Evolutionary conservation across 2,888 invertebrate species (phyloP).

Genomic region (Agrenia bidenticulata): DNA sequence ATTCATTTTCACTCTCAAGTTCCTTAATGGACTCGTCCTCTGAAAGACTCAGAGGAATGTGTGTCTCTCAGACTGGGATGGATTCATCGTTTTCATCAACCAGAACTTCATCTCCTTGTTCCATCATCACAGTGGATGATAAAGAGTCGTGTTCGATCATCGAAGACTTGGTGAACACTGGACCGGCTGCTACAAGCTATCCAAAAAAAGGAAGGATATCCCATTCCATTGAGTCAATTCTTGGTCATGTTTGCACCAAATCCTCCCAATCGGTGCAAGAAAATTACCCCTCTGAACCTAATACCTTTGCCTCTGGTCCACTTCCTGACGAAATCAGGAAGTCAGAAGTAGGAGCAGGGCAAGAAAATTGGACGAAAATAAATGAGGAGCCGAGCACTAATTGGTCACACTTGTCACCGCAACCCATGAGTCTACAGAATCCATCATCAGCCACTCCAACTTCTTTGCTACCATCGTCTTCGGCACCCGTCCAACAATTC

Average conservation of each 20-base stretch:
- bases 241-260: not conserved
- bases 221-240: conserved; percentile 6
- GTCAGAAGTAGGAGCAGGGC: not conserved
- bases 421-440: conserved; percentile 16
- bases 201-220: not conserved
- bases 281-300: not conserved
- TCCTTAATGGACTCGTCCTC: too few relatives aligned
- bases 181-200: too few relatives aligned
- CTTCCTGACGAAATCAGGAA: conserved; percentile 2
- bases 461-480: conserved; percentile 7
- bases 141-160: too few relatives aligned
- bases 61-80: too few relatives aligned
- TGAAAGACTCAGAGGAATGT: too few relatives aligned
- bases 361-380: not conserved
- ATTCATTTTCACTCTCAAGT: too few relatives aligned
- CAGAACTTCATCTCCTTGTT: too few relatives aligned
- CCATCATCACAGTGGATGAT: too few relatives aligned
- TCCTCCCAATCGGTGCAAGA: not conserved
- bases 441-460: conserved; percentile 1
- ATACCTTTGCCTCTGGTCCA: not conserved
- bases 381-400: conserved; percentile 16
- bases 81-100: too few relatives aligned
- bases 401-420: conserved; percentile 36
- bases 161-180: too few relatives aligned
- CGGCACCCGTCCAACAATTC: conserved; percentile 12